Percentiles rank a stretch among this genome's conserved stretches.
These are phyloP conservation scores for Rhineura floridana DNA, from an alignment of 2,113 vertebrate species.

Conservation along the genomic window DNA sequence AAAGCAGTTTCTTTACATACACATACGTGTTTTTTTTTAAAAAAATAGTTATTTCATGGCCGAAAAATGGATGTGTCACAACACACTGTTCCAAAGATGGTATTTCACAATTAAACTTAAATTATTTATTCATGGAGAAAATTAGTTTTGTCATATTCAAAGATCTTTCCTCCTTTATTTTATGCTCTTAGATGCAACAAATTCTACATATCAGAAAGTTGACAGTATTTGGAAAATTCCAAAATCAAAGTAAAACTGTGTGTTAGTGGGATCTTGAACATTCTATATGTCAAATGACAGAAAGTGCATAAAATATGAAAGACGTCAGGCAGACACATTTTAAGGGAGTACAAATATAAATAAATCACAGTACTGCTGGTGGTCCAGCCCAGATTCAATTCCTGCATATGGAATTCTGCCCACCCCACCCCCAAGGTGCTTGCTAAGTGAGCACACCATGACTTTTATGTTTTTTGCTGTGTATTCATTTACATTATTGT, in stretches of 20 bases:
- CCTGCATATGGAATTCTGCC: background rate
- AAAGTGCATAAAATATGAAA: background rate
- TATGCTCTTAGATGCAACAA: background rate
- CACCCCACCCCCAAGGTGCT: background rate
- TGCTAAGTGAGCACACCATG: background rate
- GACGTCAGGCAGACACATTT: background rate
- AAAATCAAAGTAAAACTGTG: background rate
- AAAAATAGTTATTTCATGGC: conserved; percentile 15
- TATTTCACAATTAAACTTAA: conserved; percentile 30
- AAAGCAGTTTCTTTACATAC: background rate
- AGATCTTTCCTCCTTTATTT: conserved; percentile 2
- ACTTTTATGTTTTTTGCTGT: background rate
- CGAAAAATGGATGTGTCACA: conserved; percentile 31
- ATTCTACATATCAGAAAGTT: background rate
- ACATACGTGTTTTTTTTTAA: background rate
- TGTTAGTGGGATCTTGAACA: background rate
- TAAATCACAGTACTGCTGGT: background rate
- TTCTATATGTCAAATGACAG: background rate
- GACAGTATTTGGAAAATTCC: background rate
- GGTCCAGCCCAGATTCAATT: background rate
- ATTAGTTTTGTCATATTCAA: conserved; percentile 24
- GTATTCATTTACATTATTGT: background rate
- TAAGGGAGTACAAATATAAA: background rate
- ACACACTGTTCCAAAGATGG: conserved; percentile 22
- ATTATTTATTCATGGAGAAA: conserved; percentile 36